Evolutionary conservation across 2,113 vertebrate genomes (phyloP).

Genomic region (Pipa parva): DNA sequence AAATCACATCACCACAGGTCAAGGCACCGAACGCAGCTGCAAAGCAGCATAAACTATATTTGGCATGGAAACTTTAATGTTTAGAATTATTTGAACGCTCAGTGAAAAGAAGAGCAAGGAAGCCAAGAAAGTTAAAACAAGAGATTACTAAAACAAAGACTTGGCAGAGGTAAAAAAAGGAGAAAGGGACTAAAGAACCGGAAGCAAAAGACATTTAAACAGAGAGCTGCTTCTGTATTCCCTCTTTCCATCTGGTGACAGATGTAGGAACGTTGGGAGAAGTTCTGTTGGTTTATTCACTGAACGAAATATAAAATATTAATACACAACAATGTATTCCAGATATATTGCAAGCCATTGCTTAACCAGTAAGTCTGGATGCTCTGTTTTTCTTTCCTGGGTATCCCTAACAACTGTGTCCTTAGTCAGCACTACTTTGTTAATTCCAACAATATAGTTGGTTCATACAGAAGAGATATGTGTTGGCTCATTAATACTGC

Average conservation of each 20-base stretch:
- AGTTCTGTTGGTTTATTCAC: too few relatives aligned
- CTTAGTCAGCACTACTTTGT: too few relatives aligned
- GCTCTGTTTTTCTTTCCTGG: too few relatives aligned
- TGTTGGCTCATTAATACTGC: too few relatives aligned
- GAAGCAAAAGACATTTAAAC: slow-evolving; percentile 6
- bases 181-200: not conserved
- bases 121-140: slow-evolving; percentile 9
- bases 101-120: slow-evolving; percentile 1
- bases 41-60: slow-evolving; percentile 20
- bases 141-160: slow-evolving; percentile 22
- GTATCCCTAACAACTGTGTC: too few relatives aligned
- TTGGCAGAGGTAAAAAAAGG: slow-evolving; percentile 18
- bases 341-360: too few relatives aligned
- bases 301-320: too few relatives aligned
- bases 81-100: slow-evolving; percentile 23
- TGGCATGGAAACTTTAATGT: slow-evolving; percentile 35
- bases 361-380: too few relatives aligned
- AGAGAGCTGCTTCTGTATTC: not conserved
- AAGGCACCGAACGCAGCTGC: not conserved
- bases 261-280: not conserved
- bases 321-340: too few relatives aligned
- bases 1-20: not conserved
- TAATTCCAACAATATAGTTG: too few relatives aligned
- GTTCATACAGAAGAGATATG: too few relatives aligned
- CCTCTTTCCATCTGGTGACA: not conserved